Percentiles rank a stretch among this genome's conserved stretches.
Evolutionary conservation across 2,113 vertebrate species (phyloP).

Genomic region (Embiotoca jacksoni): DNA sequence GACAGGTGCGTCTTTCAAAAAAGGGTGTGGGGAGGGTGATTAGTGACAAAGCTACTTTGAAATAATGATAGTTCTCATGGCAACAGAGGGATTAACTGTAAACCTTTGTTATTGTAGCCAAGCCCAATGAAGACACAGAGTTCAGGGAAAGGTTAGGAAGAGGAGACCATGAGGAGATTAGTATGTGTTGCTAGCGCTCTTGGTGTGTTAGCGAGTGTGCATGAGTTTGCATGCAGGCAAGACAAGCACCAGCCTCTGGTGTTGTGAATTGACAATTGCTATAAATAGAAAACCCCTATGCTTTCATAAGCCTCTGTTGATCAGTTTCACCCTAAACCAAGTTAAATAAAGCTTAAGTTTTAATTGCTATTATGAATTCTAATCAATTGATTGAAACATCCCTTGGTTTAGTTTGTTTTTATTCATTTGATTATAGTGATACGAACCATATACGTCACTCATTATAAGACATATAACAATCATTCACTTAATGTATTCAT

Average conservation of each 20-base stretch:
- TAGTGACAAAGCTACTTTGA: slow-evolving; percentile 8
- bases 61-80: slow-evolving; percentile 28
- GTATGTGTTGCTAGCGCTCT: slow-evolving; percentile 11
- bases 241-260: slow-evolving; percentile 14
- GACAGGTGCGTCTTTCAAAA: neutral
- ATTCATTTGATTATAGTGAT: too few species aligned
- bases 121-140: slow-evolving; percentile 36
- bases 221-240: slow-evolving; percentile 29
- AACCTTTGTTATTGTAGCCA: slow-evolving; percentile 32
- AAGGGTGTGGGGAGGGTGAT: neutral
- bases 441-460: too few species aligned
- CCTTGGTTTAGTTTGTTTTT: too few species aligned
- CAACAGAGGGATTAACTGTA: slow-evolving; percentile 39
- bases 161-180: slow-evolving; percentile 53
- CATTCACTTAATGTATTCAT: too few species aligned
- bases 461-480: too few species aligned
- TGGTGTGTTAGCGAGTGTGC: neutral
- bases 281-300: slow-evolving; percentile 47
- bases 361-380: neutral
- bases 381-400: neutral
- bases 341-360: neutral
- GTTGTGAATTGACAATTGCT: slow-evolving; percentile 51
- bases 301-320: slow-evolving; percentile 18
- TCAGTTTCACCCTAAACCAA: slow-evolving; percentile 1
- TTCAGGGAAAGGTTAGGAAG: slow-evolving; percentile 60